phyloP scores from a whole-genome alignment of 2,888 invertebrate species.

The Uloborus plumipes region DNA sequence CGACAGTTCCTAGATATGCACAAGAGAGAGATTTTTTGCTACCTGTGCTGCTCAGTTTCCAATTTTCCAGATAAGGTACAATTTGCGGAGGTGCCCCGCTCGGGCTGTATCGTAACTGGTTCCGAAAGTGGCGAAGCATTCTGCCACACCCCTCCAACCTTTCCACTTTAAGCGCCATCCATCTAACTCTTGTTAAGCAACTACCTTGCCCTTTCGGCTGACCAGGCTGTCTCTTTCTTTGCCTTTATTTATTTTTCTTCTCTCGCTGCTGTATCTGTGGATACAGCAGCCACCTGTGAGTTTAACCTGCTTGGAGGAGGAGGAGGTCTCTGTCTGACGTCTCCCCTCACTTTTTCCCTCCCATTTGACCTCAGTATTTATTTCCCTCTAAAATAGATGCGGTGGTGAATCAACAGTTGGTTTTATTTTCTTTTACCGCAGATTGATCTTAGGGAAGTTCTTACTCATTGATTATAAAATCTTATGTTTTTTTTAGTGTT shows the following conservation, averaged over 20 bases:
- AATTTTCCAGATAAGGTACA: not conserved
- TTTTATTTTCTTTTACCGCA: too few relatives aligned
- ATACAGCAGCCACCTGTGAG: constrained; percentile 23
- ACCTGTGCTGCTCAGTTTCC: not conserved
- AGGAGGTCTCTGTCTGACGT: too few relatives aligned
- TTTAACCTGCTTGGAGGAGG: not conserved
- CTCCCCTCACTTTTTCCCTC: too few relatives aligned
- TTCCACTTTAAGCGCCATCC: constrained; percentile 59
- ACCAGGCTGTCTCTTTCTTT: constrained; percentile 28
- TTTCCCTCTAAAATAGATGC: too few relatives aligned
- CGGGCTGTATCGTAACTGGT: constrained; percentile 16
- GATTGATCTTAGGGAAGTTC: too few relatives aligned
- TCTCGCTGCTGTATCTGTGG: not conserved
- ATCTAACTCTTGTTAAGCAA: constrained; percentile 59
- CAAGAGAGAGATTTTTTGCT: not conserved
- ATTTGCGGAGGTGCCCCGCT: constrained; percentile 3
- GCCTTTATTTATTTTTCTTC: not conserved
- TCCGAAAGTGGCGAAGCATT: constrained; percentile 32
- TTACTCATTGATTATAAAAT: too few relatives aligned
- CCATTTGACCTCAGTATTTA: too few relatives aligned
- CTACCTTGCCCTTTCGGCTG: constrained; percentile 17
- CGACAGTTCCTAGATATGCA: too few relatives aligned
- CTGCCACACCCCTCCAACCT: constrained; percentile 58
- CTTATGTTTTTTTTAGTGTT: too few relatives aligned
- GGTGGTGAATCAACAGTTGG: too few relatives aligned